phyloP scores from a whole-genome alignment of 2,797 vertebrate genomes.

The Spinus olivaceus region DNA sequence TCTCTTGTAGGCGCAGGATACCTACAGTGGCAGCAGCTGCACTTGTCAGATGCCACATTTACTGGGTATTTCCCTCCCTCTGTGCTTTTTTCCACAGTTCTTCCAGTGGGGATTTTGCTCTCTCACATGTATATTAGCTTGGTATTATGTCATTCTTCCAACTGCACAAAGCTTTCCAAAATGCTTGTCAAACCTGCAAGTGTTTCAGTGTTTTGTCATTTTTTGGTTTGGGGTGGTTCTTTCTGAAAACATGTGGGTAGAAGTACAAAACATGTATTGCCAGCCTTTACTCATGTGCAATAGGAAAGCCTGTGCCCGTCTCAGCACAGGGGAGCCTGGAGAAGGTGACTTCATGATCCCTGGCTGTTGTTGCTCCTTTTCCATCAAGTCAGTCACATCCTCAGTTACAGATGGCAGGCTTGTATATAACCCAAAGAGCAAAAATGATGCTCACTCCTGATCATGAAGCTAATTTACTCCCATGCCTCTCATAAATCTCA shows the following conservation, averaged over 20 bases:
- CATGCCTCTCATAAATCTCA: background rate
- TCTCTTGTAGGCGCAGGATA: background rate
- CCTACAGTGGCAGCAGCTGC: background rate
- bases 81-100: background rate
- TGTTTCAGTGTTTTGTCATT: background rate
- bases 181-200: background rate
- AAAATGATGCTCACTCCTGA: background rate
- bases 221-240: background rate
- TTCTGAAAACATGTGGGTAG: background rate
- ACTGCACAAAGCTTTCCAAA: background rate
- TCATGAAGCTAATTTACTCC: background rate
- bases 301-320: background rate
- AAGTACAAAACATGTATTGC: background rate
- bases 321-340: background rate
- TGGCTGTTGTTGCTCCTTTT: constrained; percentile 9
- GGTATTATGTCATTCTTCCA: background rate
- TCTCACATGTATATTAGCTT: background rate
- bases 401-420: background rate
- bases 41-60: background rate
- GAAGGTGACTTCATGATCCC: background rate
- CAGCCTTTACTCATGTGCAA: background rate
- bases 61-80: background rate
- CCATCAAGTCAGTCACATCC: background rate
- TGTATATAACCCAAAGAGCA: background rate
- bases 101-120: background rate